Conservation (phyloP, 2,797 vertebrate species). For the Sandelia bainsii region DNA sequence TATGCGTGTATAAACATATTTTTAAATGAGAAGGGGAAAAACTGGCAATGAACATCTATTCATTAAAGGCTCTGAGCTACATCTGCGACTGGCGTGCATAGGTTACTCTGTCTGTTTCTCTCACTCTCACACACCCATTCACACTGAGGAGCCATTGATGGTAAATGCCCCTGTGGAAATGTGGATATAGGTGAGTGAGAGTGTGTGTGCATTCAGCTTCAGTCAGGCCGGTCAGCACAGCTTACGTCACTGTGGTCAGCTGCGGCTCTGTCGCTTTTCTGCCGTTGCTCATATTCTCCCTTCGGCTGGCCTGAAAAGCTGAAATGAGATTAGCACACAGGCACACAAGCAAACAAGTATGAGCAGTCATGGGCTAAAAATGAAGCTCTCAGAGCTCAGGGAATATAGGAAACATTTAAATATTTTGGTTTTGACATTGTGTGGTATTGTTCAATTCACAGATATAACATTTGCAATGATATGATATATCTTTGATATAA, state of each 20-base stretch:
- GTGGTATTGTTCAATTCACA: constrained; percentile 29
- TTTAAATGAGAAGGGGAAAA: constrained; percentile 7
- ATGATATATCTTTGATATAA: too few relatives aligned
- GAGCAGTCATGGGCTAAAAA: constrained; percentile 64
- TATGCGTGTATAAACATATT: constrained; percentile 18
- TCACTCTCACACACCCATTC: constrained; percentile 26
- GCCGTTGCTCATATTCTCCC: constrained; percentile 63
- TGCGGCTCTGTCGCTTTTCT: constrained; percentile 64
- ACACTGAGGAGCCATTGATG: constrained; percentile 74
- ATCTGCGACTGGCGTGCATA: constrained; percentile 63
- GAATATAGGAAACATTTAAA: constrained; percentile 35
- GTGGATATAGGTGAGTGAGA: constrained; percentile 56
- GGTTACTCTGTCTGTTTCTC: constrained; percentile 25
- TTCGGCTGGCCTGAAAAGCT: constrained; percentile 56
- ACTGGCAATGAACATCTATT: constrained; percentile 37
- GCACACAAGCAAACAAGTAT: constrained; percentile 57
- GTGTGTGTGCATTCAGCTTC: constrained; percentile 20
- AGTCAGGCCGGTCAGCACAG: constrained; percentile 39
- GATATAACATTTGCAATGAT: constrained; percentile 14
- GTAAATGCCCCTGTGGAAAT: constrained; percentile 59
- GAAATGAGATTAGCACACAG: constrained; percentile 64
- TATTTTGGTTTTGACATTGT: constrained; percentile 30
- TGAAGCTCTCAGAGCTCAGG: constrained; percentile 42
- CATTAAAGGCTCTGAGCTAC: constrained; percentile 38
- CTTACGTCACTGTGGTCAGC: constrained; percentile 78